Evolutionary conservation across 2,113 vertebrate genomes (phyloP), one percentile per base, ranked within the genome.

Genomic region (Brachypodius melanocephalos): DNA sequence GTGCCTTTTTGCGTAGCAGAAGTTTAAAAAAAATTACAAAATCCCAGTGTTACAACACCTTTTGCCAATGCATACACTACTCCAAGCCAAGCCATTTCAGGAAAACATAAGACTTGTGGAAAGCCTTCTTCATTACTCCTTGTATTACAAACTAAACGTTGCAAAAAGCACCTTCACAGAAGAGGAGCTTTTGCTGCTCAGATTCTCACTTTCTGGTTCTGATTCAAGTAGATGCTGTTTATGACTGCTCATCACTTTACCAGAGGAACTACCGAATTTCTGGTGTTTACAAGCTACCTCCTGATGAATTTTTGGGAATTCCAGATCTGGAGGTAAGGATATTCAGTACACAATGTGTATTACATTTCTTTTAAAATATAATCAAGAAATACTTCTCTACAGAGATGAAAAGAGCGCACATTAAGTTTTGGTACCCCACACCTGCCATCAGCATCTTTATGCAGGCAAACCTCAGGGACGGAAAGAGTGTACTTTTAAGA

Each of bases 231-330:
- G 99, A 99, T 89, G 99, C 99, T 76, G 98, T 98, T 88, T 99
- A 99, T 8, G 99, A 99, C 97, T 99, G 99, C 66, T 98, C 99
- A 7, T 99, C 99, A 7, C 98, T 99, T 51, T 99, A 99, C 96
- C 98, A 96, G 96, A 99, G 97, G 97, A 99, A 98, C 97, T 99
- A 99, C 97, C 97, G 97, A 78, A 99, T 99, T 96, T 99, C 99
- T 19, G 99, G 99, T 3, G 98, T 98, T 90, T 99, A 99, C 96
- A 99, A 98, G 95, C 97, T 99, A 40, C 99, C 99, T 54, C 98
- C 99, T 19, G 98, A 99, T 34, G 99, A 99, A 43, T 99, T 99
- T 93, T 83, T 99, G 97, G 98, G 98, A 54, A 99, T 98, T 57
- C 98, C 99, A 34, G 99, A 99, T 66, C 74, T 99, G 18, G 98